Base-by-base conservation (phyloP, 1,140 invertebrate genomes). In the Dinoponera quadriceps region DNA sequence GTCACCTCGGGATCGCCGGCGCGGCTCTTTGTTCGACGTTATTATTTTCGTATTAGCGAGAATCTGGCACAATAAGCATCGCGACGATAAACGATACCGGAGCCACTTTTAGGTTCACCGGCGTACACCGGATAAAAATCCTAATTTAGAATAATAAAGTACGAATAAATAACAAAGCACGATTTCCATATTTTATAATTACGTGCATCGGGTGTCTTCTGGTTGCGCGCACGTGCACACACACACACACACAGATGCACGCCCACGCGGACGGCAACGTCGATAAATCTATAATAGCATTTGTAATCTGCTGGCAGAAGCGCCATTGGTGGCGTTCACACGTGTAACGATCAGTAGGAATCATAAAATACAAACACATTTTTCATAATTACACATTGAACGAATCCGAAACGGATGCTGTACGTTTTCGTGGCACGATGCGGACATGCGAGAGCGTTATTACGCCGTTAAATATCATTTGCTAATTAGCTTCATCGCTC, bases 381-480 rank as follows among this genome's bases (percentile, higher is more conserved):
- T 92, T 92, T 91, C 88, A 86, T 92, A 92, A 92, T 92, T 91
- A 90, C 74, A 88, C 80, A 65, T 55, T 69, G 71, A 86, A 88
- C 82, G 74, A 85, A 86, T 84, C 69, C 81, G 84, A 68, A 85
- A 83, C 84, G 82, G 51, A 84, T 55, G 51, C 14, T 60, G 57
- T 84, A 81, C 72, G 65, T 85, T 84, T 82, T 57, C 62, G 44
- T 73, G 44, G 20, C 44, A 13, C 49, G 49, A 33, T 69, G 44
- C 68, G 29, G 80, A 90, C 84, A 90, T 65, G 82, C 89, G 62
- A 90, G 84, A 69, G 63, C 49, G 83, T 69, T 90, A 88, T 88
- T 88, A 83, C 71, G 68, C 62, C 57, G 82, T 88, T 87, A 91
- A 90, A 91, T 91, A 91, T 90, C 85, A 90, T 91, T 91, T 85